These are phyloP conservation scores for Pandemis corylana DNA, from an alignment of 2,888 invertebrate genomes.

Conservation along the genomic window DNA sequence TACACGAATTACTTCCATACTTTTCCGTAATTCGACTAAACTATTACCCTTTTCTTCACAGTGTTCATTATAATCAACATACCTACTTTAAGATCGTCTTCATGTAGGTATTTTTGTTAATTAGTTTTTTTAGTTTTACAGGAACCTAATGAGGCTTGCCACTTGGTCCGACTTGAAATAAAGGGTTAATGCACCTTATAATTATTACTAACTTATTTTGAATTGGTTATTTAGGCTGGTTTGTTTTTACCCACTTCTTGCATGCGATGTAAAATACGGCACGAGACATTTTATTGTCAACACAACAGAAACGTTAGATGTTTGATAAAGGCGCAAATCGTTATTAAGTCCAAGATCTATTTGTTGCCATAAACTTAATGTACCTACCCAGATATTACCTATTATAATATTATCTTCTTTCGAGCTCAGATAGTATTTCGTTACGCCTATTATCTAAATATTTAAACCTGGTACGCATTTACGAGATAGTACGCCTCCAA, in stretches of 20 bases:
- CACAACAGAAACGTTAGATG: not conserved
- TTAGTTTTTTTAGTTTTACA: too few relatives aligned
- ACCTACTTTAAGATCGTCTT: too few relatives aligned
- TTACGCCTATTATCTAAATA: conserved; percentile 22
- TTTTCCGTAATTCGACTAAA: too few relatives aligned
- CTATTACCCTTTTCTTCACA: too few relatives aligned
- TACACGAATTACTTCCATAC: too few relatives aligned
- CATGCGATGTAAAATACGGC: not conserved
- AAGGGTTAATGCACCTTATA: too few relatives aligned
- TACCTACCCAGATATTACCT: not conserved
- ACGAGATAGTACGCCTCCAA: not conserved
- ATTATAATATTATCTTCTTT: conserved; percentile 4
- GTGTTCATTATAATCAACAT: too few relatives aligned
- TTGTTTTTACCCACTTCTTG: not conserved
- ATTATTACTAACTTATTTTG: not conserved
- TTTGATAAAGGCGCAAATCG: not conserved
- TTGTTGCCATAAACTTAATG: conserved; percentile 13
- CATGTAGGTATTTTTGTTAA: too few relatives aligned
- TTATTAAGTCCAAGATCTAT: conserved; percentile 21
- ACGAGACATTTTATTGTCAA: not conserved
- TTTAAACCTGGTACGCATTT: conserved; percentile 3
- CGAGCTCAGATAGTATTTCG: conserved; percentile 13
- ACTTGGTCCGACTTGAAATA: too few relatives aligned
- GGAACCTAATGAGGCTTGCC: too few relatives aligned
- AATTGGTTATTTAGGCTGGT: not conserved